These are phyloP conservation scores for Phocides pigmalion DNA, from an alignment of 1,140 invertebrate species.

Conservation along the genomic window DNA sequence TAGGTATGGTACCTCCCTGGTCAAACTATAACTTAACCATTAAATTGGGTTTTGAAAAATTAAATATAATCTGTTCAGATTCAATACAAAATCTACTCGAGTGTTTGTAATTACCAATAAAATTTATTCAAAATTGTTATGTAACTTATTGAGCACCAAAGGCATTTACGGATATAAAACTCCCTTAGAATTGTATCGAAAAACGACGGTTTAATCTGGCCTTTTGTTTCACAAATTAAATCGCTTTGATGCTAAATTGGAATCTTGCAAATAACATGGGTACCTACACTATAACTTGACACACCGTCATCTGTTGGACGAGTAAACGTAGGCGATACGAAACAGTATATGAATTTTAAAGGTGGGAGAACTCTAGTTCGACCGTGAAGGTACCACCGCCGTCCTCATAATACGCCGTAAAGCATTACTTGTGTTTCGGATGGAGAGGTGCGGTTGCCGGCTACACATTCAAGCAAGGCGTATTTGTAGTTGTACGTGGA, in stretches of 20 bases:
- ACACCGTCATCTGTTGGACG: neutral
- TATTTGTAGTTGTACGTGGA: no score
- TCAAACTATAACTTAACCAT: neutral
- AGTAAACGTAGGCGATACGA: neutral
- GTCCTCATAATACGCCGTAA: no score
- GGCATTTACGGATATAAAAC: conserved; percentile 24
- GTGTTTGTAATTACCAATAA: conserved; percentile 15
- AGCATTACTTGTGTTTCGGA: no score
- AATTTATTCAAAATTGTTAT: conserved; percentile 24
- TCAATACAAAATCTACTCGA: conserved; percentile 12
- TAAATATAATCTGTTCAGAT: neutral
- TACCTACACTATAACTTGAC: conserved; percentile 13
- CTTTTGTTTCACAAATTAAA: conserved; percentile 73
- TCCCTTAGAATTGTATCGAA: conserved; percentile 47
- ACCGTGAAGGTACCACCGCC: no score
- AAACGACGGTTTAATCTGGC: conserved; percentile 52
- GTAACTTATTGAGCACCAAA: conserved; percentile 20
- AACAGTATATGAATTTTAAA: no score
- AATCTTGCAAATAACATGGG: conserved; percentile 51
- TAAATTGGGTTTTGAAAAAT: neutral
- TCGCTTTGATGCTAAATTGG: conserved; percentile 65
- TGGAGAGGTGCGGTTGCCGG: no score
- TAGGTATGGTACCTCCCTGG: no score
- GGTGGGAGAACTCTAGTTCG: no score
- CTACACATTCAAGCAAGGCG: no score